Percentiles rank a stretch among this genome's conserved stretches.
Conservation (phyloP, 2,888 invertebrate genomes). For the Apodemia duryi region DNA sequence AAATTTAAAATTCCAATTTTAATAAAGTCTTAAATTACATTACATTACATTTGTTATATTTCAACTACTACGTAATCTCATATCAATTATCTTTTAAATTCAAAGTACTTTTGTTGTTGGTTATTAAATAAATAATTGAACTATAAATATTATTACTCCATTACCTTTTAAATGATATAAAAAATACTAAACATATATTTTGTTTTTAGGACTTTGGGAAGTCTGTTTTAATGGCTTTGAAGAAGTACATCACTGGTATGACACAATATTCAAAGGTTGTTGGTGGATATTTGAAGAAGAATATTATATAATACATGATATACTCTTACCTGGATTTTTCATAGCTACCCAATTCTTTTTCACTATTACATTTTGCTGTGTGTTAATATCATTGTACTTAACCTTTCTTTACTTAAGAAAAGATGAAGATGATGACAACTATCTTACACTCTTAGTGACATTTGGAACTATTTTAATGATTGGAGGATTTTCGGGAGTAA, state of each 20-base stretch:
- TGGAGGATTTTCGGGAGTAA: conserved; percentile 87
- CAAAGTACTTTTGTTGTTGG: too few relatives aligned
- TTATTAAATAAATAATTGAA: too few relatives aligned
- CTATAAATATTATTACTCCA: too few relatives aligned
- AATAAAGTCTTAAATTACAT: too few relatives aligned
- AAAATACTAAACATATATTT: neutral
- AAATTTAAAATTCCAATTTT: too few relatives aligned
- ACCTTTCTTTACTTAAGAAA: conserved; percentile 86
- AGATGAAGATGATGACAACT: conserved; percentile 87
- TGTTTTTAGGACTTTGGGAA: conserved; percentile 91
- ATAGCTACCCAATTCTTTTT: conserved; percentile 96
- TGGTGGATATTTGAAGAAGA: conserved; percentile 99
- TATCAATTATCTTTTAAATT: too few relatives aligned
- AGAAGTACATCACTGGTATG: conserved; percentile 92
- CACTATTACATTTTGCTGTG: conserved; percentile 90
- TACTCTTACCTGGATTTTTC: conserved; percentile 94
- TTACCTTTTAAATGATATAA: too few relatives aligned
- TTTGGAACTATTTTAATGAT: conserved; percentile 86
- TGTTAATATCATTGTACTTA: conserved; percentile 86
- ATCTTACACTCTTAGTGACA: conserved; percentile 85
- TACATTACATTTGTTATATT: too few relatives aligned
- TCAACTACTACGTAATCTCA: too few relatives aligned
- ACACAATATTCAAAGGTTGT: conserved; percentile 90
- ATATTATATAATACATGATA: conserved; percentile 95
- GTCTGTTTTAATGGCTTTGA: conserved; percentile 94